Evolutionary conservation across 2,888 invertebrate species (phyloP).

Genomic region (Macropis europaea): DNA sequence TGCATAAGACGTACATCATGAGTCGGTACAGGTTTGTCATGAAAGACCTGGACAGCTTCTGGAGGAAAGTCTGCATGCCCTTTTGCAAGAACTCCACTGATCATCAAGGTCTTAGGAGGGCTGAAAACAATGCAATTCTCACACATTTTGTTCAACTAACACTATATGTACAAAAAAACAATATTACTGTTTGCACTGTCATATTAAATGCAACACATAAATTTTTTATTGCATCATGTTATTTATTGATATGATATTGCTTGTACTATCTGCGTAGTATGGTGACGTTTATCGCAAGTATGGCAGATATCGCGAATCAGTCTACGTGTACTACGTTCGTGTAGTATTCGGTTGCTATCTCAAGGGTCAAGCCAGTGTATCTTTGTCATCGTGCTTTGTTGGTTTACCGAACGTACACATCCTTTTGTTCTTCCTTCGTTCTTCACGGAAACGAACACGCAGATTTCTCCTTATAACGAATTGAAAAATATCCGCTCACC

Average conservation of each 20-base stretch:
- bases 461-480: background rate
- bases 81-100: slow-evolving; percentile 90
- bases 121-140: slow-evolving; percentile 77
- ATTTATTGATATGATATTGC: slow-evolving; percentile 19
- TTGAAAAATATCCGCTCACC: slow-evolving; percentile 72
- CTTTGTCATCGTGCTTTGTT: background rate
- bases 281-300: slow-evolving; percentile 25
- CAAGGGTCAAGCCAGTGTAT: background rate
- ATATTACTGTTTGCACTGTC: background rate
- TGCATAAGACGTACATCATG: slow-evolving; percentile 82
- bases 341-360: background rate
- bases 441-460: background rate
- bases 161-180: background rate
- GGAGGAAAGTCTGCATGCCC: slow-evolving; percentile 94
- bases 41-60: slow-evolving; percentile 92
- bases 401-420: background rate
- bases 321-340: background rate
- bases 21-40: slow-evolving; percentile 88
- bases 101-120: slow-evolving; percentile 87
- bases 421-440: background rate
- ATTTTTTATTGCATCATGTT: background rate
- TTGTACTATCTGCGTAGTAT: slow-evolving; percentile 1
- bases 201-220: background rate
- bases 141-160: background rate
- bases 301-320: slow-evolving; percentile 10